Percentiles rank a stretch among this genome's conserved stretches.
Evolutionary conservation across 1,140 invertebrate species (phyloP).

Genomic region (Drosophila bocki): DNA sequence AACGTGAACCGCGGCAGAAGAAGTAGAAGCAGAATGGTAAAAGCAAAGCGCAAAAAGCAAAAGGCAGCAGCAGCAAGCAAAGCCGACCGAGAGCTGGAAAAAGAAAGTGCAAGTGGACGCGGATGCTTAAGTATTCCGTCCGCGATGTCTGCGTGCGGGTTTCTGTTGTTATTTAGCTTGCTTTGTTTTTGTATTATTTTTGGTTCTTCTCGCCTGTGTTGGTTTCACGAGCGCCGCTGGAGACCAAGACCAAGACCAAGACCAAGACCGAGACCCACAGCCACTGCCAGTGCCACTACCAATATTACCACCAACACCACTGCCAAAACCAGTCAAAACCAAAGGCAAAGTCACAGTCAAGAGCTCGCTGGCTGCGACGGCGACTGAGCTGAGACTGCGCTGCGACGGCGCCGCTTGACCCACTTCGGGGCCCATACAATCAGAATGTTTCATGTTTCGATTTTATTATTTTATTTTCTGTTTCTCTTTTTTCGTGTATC

Average conservation of each 20-base stretch:
- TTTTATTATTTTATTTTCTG: conserved; percentile 83
- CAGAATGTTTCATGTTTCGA: conserved; percentile 85
- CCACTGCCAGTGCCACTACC: conserved; percentile 28
- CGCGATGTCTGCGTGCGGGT: conserved; percentile 41
- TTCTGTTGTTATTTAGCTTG: conserved; percentile 25
- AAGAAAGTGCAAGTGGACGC: conserved; percentile 85
- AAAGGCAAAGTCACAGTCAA: conserved; percentile 54
- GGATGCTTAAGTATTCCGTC: conserved; percentile 84
- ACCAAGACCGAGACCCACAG: conserved; percentile 38
- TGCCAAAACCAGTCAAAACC: conserved; percentile 8
- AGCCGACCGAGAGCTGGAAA: conserved; percentile 66
- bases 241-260: conserved; percentile 46
- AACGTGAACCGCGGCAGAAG: conserved; percentile 57
- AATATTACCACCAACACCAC: conserved; percentile 14
- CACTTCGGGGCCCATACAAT: conserved; percentile 79
- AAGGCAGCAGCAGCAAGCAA: conserved; percentile 66
- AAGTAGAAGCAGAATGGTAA: conserved; percentile 75
- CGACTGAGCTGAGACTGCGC: conserved; percentile 20
- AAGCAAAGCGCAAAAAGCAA: conserved; percentile 68
- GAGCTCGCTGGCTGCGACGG: conserved; percentile 64
- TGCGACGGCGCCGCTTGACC: conserved; percentile 66
- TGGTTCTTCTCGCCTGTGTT: conserved; percentile 55
- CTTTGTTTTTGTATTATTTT: conserved; percentile 46
- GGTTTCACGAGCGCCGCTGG: conserved; percentile 34
- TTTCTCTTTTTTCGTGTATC: conserved; percentile 78